These are phyloP conservation scores for Serinus canaria DNA, from an alignment of 2,113 vertebrate species.

Conservation along the genomic window DNA sequence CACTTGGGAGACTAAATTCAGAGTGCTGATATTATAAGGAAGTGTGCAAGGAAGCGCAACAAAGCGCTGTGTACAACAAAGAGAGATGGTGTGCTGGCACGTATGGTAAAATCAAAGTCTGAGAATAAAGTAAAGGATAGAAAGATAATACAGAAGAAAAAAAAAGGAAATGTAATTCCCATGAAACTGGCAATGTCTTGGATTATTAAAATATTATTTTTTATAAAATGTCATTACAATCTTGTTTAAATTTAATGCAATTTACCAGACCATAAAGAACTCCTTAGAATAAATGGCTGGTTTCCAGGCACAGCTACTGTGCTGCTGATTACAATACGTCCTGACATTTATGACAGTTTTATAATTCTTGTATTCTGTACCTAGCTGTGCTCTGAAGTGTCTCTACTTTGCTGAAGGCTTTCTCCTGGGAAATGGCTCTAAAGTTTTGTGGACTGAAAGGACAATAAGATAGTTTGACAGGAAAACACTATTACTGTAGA, in stretches of 20 bases:
- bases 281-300: conserved; percentile 72
- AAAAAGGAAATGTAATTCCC: neutral
- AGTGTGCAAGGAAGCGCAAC: neutral
- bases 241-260: conserved; percentile 74
- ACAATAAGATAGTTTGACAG: conserved; percentile 55
- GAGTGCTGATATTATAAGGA: neutral
- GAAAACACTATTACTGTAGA: neutral
- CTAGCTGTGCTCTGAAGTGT: conserved; percentile 68
- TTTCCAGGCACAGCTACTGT: conserved; percentile 70
- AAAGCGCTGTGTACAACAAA: neutral
- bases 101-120: neutral
- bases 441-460: conserved; percentile 68
- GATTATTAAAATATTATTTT: conserved; percentile 71
- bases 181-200: conserved; percentile 24
- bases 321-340: conserved; percentile 75
- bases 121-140: neutral
- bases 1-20: neutral
- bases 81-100: rapidly evolving
- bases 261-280: conserved; percentile 75
- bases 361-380: conserved; percentile 71
- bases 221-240: conserved; percentile 64
- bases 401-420: conserved; percentile 67
- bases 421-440: conserved; percentile 63
- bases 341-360: conserved; percentile 79
- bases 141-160: neutral